Base-by-base conservation (phyloP, 2,888 invertebrate species). In the Diarsia mendica region DNA sequence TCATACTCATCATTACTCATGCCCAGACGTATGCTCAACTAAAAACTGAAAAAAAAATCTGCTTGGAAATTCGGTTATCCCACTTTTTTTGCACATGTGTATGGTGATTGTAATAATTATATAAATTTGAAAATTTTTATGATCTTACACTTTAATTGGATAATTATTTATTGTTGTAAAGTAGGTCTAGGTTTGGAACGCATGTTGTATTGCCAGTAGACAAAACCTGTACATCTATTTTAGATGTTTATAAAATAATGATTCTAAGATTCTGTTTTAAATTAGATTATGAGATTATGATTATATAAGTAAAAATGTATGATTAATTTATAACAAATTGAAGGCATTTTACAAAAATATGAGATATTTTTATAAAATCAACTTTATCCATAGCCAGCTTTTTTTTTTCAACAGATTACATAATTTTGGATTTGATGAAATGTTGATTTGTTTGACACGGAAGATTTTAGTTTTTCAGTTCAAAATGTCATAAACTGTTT, bases 401-500 rank as follows among this genome's bases (percentile, higher is more conserved):
- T 9, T 65, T 33, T 49, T 33, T 60, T 46, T 49, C 49, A 55
- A 60, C 44, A 67, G 55, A 72, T 79, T 82, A 82, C 58, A 63
- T 79, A 83, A 83, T 71, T 58, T 64, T 66, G 15, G 28, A 65
- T 67, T 73, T 48, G 20, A n/a, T 61, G 39, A 39, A 39, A 48
- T 39, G 15, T 46, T 69, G 58, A 58, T 33, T n/a, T 28, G 11
- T 46, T 48, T 70, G 82, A 82, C 65, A 82, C 65, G 71, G 48
- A 67, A 58, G n/a, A 55, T 70, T 83, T 83, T 67, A 11, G 3
- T 48, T 58, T 28, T 58, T 28, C 15, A 46, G 15, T 51, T 63
- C 23, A 60, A 66, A 71, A 64, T 84, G 84, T 75, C 84, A 72
- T 66, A 79, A 84, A 60, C 20, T 65, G n/a, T 75, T n/a, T 18